Percentiles rank a stretch among this genome's conserved stretches.
Evolutionary conservation across 92 coral and sea anemone species (phyloP).

Genomic region (Zoanthus gigantus): DNA sequence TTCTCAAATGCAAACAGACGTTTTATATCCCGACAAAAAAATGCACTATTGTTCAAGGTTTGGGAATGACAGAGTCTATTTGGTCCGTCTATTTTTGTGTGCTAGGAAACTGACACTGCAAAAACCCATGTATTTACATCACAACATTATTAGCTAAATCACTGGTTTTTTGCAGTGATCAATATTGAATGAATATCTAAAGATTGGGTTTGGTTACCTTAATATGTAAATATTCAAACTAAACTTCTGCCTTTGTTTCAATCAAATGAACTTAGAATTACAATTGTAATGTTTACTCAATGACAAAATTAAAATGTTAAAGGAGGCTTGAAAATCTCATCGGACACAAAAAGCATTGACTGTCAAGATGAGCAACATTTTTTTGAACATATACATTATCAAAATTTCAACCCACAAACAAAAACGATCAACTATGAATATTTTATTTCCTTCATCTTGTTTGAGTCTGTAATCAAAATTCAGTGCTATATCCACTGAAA

Average conservation of each 20-base stretch:
- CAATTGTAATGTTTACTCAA: not conserved
- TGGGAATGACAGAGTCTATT: not conserved
- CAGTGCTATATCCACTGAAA: not conserved
- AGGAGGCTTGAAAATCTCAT: not conserved
- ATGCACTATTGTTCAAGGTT: no score
- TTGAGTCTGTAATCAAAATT: slow-evolving; percentile 13
- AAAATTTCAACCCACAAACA: slow-evolving; percentile 16
- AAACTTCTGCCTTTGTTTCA: slow-evolving; percentile 1
- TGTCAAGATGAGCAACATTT: not conserved
- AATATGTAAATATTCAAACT: slow-evolving; percentile 8
- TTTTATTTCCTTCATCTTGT: slow-evolving; percentile 24
- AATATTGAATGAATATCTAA: slow-evolving; percentile 34
- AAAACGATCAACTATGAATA: slow-evolving; percentile 33
- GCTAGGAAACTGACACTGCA: not conserved
- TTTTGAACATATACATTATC: not conserved
- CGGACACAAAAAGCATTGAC: not conserved
- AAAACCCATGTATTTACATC: not conserved
- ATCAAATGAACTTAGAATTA: slow-evolving; percentile 2
- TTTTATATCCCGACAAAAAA: not conserved
- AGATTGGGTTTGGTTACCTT: slow-evolving; percentile 11
- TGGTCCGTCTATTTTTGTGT: not conserved
- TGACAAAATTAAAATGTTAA: not conserved
- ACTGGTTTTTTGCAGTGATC: slow-evolving; percentile 23
- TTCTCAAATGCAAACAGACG: not conserved
- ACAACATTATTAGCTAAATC: slow-evolving; percentile 8